Percentiles rank a stretch among this genome's conserved stretches.
These are phyloP conservation scores for Anoura caudifer DNA, from an alignment of 2,113 vertebrate species.

Conservation along the genomic window DNA sequence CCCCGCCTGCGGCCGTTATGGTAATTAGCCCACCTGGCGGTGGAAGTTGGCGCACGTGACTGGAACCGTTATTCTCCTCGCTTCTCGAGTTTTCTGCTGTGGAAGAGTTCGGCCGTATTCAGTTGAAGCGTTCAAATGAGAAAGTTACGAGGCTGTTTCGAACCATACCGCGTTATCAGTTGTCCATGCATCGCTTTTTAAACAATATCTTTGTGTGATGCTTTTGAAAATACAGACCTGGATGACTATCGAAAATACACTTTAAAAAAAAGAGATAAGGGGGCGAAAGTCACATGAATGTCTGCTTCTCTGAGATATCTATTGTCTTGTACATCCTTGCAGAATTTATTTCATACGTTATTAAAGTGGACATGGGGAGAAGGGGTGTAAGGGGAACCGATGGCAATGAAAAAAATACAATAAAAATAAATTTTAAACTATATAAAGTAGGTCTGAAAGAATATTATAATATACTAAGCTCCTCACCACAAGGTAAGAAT, in stretches of 20 bases:
- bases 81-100: not conserved
- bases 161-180: accelerated
- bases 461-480: not conserved
- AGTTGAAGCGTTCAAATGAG: too few species aligned
- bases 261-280: not conserved
- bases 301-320: not conserved
- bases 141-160: too few species aligned
- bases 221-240: not conserved
- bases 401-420: too few species aligned
- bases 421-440: too few species aligned
- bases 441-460: not conserved
- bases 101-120: accelerated
- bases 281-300: not conserved
- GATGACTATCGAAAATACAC: not conserved
- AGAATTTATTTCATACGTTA: not conserved
- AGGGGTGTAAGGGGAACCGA: too few species aligned
- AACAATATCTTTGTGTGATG: too few species aligned
- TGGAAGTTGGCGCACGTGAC: not conserved
- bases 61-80: not conserved
- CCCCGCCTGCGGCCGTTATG: not conserved
- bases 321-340: not conserved
- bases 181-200: not conserved
- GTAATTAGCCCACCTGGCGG: not conserved
- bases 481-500: not conserved
- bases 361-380: not conserved